Percentiles rank a stretch among this genome's conserved stretches.
Evolutionary conservation across 1,140 invertebrate species (phyloP).

Genomic region (Drosophila gunungcola): DNA sequence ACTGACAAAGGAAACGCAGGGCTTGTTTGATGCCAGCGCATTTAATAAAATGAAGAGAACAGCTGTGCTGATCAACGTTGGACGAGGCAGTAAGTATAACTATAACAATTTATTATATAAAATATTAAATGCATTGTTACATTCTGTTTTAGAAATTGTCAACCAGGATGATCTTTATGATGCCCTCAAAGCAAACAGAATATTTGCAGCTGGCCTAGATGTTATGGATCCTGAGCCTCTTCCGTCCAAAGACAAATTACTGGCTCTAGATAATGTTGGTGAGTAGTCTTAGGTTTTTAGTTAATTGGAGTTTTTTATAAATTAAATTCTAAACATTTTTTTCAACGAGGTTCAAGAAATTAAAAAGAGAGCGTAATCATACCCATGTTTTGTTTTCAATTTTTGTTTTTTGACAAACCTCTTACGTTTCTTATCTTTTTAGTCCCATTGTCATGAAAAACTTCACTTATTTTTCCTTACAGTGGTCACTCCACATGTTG

Average conservation of each 20-base stretch:
- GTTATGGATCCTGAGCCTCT: conserved; percentile 97
- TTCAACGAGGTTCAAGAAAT: no score
- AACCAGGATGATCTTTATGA: conserved; percentile 92
- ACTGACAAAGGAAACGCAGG: conserved; percentile 90
- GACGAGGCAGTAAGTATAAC: conserved; percentile 88
- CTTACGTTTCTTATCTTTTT: conserved; percentile 20
- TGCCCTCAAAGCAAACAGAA: conserved; percentile 90
- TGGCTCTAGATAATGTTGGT: conserved; percentile 93
- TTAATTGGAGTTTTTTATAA: no score
- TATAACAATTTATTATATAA: no score
- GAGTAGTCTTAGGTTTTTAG: conserved; percentile 61
- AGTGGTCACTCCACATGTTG: conserved; percentile 94
- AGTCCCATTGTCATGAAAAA: conserved; percentile 12
- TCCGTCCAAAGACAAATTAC: conserved; percentile 90
- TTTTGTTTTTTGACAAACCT: not conserved
- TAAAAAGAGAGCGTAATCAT: no score
- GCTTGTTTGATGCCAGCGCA: conserved; percentile 90
- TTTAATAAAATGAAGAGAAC: conserved; percentile 94
- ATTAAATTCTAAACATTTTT: no score
- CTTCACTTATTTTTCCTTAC: conserved; percentile 45
- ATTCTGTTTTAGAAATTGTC: conserved; percentile 87
- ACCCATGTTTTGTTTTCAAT: not conserved
- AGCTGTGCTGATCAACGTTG: conserved; percentile 93
- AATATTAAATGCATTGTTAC: conserved; percentile 46
- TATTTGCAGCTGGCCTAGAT: conserved; percentile 95